Conservation (phyloP, 1,140 invertebrate genomes). For the Drusus annulatus region DNA sequence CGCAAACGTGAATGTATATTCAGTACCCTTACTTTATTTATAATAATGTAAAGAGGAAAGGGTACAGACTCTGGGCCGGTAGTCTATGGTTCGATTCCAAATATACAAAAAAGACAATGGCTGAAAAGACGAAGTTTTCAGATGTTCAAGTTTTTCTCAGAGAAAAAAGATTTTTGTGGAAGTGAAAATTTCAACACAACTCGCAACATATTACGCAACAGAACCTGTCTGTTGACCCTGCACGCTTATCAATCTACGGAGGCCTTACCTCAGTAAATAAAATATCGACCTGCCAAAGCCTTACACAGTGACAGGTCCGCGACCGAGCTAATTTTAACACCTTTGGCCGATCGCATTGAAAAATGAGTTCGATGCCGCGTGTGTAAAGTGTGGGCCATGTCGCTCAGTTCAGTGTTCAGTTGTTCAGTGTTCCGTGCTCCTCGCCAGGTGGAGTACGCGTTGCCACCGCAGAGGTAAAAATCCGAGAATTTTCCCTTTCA, state of each 20-base stretch:
- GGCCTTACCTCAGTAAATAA: background rate
- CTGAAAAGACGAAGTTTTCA: no score
- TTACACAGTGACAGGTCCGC: conserved; percentile 33
- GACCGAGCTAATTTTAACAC: conserved; percentile 34
- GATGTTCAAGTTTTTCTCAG: no score
- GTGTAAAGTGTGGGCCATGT: conserved; percentile 21
- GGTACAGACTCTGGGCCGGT: no score
- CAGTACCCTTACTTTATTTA: no score
- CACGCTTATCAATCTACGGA: background rate
- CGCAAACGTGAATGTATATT: no score
- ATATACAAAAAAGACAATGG: no score
- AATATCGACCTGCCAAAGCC: conserved; percentile 25
- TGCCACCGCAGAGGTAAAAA: background rate
- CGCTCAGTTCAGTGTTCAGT: conserved; percentile 1
- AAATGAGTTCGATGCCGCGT: conserved; percentile 40
- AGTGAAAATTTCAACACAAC: no score
- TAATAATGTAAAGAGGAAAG: no score
- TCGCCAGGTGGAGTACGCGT: conserved; percentile 47
- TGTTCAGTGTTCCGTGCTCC: conserved; percentile 44
- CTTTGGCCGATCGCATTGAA: conserved; percentile 33
- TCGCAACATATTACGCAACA: no score
- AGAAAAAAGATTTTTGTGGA: no score
- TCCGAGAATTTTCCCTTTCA: background rate
- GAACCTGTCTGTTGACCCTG: no score
- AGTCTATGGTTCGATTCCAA: no score